Percentiles rank a stretch among this genome's conserved stretches.
Evolutionary conservation across 2,797 vertebrate genomes (phyloP).

Genomic region (Mastacembelus armatus): DNA sequence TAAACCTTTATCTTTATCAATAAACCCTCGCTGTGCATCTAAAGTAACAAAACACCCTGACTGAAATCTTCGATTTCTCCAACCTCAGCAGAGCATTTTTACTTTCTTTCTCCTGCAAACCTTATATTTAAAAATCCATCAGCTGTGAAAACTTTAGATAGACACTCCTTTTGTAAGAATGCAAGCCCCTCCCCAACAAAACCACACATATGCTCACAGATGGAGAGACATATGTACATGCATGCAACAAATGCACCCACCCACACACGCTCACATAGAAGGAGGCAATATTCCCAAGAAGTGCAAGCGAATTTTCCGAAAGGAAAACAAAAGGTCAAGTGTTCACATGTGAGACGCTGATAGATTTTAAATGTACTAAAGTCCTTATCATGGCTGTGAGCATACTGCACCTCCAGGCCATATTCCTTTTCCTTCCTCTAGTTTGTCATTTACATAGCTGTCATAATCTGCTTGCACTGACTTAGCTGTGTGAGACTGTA

Average conservation of each 20-base stretch:
- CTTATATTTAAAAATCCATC: conserved; percentile 68
- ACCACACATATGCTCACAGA: conserved; percentile 47
- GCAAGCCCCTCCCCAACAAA: conserved; percentile 22
- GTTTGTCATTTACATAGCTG: conserved; percentile 5
- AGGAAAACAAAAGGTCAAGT: conserved; percentile 55
- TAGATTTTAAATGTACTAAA: conserved; percentile 32
- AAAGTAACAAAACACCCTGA: conserved; percentile 7
- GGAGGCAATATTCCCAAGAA: conserved; percentile 29
- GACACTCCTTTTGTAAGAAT: conserved; percentile 71
- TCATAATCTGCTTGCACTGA: conserved; percentile 3
- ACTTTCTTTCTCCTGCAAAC: conserved; percentile 43
- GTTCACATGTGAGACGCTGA: conserved; percentile 11
- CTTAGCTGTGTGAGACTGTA: background rate
- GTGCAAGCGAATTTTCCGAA: conserved; percentile 43
- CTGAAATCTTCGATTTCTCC: conserved; percentile 27
- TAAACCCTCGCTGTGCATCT: conserved; percentile 17
- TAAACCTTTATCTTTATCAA: conserved; percentile 15
- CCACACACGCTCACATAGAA: conserved; percentile 6
- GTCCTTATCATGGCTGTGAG: conserved; percentile 1
- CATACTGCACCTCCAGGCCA: conserved; percentile 1
- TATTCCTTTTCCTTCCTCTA: background rate
- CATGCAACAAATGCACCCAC: conserved; percentile 23
- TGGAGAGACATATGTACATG: conserved; percentile 60
- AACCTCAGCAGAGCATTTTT: conserved; percentile 28
- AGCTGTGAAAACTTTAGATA: conserved; percentile 68